These are phyloP conservation scores for Melanotaenia maccullochi DNA, from an alignment of 2,797 vertebrate species.

Conservation along the genomic window DNA sequence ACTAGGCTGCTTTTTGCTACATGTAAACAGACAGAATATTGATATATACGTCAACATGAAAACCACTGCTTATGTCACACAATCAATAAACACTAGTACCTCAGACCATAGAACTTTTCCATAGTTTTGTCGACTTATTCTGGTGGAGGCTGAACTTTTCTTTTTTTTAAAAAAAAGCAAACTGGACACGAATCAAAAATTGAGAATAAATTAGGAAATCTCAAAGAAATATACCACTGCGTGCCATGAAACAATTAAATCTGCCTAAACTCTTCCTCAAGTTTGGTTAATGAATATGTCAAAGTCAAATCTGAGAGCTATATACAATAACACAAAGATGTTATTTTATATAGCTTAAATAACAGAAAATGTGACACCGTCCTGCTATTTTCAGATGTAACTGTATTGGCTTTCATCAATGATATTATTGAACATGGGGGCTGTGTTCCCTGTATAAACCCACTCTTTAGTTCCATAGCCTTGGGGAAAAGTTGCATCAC, in stretches of 20 bases:
- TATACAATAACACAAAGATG: neutral
- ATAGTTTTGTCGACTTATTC: neutral
- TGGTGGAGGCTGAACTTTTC: neutral
- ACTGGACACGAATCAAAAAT: no score
- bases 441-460: neutral
- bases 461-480: conserved; percentile 30
- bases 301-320: neutral
- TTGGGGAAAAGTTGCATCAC: conserved; percentile 53
- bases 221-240: neutral
- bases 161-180: no score
- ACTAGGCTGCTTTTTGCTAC: neutral
- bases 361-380: neutral
- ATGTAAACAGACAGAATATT: neutral
- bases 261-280: neutral
- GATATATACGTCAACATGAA: neutral
- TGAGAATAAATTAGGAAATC: neutral
- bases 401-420: conserved; percentile 6
- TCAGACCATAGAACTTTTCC: neutral
- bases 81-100: neutral
- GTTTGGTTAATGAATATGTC: neutral
- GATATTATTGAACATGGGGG: conserved; percentile 4
- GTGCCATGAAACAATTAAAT: no score
- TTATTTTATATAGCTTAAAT: neutral
- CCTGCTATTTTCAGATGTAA: neutral
- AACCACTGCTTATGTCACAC: no score